Base-by-base conservation (phyloP, 2,797 vertebrate genomes). In the Taeniopygia guttata region DNA sequence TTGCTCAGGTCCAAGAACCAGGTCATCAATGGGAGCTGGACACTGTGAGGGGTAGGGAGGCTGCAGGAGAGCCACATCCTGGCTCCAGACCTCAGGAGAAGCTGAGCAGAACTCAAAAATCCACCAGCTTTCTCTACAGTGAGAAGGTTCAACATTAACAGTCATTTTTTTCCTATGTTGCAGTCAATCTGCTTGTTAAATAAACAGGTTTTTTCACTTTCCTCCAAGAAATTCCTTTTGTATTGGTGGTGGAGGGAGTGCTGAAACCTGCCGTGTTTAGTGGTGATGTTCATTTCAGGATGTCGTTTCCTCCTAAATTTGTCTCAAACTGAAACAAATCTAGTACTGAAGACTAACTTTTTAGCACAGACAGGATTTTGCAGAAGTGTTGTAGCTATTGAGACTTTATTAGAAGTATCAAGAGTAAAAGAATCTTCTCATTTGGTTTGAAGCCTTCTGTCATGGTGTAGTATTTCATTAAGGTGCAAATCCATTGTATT, bases 31-130 rank as follows among this genome's bases (percentile, higher is more conserved):
- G 32, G 13, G 48, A 64, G 21, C 40, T 2, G 2, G 32, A 13
- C 2, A 1, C 22, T 2, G 2, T 32, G 51, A 16, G 26, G 30
- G 2, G 10, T 10, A 3, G 42, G 27, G n/a, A 32, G 17, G 49
- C n/a, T 66, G n/a, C n/a, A 36, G 22, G 8, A 30, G 10, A 30
- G n/a, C 49, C 9, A 3, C 26, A 36, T 36, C 48, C 40, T 13
- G 11, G 16, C 16, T 64, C 70, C 49, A 23, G 49, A 64, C n/a
- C 49, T 32, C 0, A 0, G 75, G 34, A 56, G 18, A 46, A 26
- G 49, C 27, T 25, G n/a, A 55, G 42, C 29, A 67, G 18, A n/a
- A 18, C 34, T 56, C 34, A n/a, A 40, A 67, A 67, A 58, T 56
- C 23, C 11, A 27, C 17, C 23, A 40, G 9, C 23, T 56, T 67